Percentiles rank a stretch among this genome's conserved stretches.
Conservation (phyloP, 2,797 vertebrate species). For the Pseudopleuronectes americanus region DNA sequence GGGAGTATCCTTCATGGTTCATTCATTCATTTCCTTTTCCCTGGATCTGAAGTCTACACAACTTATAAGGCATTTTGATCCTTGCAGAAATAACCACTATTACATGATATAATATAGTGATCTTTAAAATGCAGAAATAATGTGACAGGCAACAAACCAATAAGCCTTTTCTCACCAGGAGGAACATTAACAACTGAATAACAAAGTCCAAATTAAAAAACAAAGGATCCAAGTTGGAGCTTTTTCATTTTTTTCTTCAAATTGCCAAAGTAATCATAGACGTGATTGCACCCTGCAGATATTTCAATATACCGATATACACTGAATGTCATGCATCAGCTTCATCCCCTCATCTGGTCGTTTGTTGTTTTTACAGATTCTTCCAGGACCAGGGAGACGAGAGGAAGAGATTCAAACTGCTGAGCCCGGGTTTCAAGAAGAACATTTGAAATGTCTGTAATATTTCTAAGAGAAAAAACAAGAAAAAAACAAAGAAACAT, state of each 20-base stretch:
- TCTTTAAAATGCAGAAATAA: not conserved
- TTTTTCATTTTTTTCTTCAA: not conserved
- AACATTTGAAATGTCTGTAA: conserved; percentile 31
- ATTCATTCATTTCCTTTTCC: not conserved
- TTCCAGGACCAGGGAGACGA: conserved; percentile 36
- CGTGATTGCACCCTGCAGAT: not conserved
- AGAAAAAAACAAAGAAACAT: not conserved
- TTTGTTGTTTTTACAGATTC: conserved; percentile 15
- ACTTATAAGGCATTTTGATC: not conserved
- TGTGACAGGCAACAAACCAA: not conserved
- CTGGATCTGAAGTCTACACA: not conserved
- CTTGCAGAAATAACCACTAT: not conserved
- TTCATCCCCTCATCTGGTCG: not conserved
- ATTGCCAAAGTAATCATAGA: conserved; percentile 12
- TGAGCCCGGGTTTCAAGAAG: conserved; percentile 1
- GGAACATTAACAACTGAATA: not conserved
- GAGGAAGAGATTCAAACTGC: conserved; percentile 4
- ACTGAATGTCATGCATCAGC: not conserved
- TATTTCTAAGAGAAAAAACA: conserved; percentile 25
- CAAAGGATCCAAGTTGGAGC: not conserved
- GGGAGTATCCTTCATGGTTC: too few species aligned
- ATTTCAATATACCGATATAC: not conserved
- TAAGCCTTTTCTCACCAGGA: not conserved
- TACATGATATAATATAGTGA: not conserved
- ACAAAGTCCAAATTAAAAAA: not conserved